A percentile compares a stretch with the other conserved stretches of the same genome.
These are phyloP conservation scores for Hermaeophaga mercurialis DNA, from an alignment of 2,888 invertebrate species.

Conservation along the genomic window DNA sequence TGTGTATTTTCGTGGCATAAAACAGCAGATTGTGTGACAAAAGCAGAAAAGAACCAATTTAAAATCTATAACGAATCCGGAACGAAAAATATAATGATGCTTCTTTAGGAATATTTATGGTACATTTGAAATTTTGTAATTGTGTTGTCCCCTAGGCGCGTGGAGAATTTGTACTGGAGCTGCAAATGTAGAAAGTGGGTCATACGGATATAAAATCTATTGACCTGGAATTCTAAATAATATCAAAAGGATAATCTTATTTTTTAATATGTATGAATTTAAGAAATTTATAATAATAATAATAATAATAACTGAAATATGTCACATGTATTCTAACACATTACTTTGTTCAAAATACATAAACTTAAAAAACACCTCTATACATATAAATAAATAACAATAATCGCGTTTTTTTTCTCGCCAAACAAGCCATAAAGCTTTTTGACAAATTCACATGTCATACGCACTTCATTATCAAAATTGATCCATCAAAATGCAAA, in stretches of 20 bases:
- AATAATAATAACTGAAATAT: too few species aligned
- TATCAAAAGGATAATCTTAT: too few species aligned
- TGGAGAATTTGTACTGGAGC: conserved; percentile 43
- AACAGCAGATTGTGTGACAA: conserved; percentile 28
- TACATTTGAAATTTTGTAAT: conserved; percentile 27
- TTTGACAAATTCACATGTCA: conserved; percentile 42
- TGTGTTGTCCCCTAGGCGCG: conserved; percentile 36
- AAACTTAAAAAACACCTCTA: too few species aligned
- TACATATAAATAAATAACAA: too few species aligned
- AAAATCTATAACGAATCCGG: conserved; percentile 23
- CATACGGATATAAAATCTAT: too few species aligned
- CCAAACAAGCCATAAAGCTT: background rate
- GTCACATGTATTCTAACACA: too few species aligned
- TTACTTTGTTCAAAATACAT: too few species aligned
- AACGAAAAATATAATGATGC: conserved; percentile 32
- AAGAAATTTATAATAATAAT: too few species aligned
- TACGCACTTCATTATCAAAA: conserved; percentile 37
- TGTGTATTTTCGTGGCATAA: conserved; percentile 30
- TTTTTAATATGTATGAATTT: too few species aligned
- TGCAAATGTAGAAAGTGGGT: conserved; percentile 47
- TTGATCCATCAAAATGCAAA: conserved; percentile 40
- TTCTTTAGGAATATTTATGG: conserved; percentile 25
- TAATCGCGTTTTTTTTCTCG: background rate
- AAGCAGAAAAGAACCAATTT: conserved; percentile 18
- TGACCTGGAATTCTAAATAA: too few species aligned